Conservation (phyloP, 2,888 invertebrate genomes). For the Galerucella nymphaeae region DNA sequence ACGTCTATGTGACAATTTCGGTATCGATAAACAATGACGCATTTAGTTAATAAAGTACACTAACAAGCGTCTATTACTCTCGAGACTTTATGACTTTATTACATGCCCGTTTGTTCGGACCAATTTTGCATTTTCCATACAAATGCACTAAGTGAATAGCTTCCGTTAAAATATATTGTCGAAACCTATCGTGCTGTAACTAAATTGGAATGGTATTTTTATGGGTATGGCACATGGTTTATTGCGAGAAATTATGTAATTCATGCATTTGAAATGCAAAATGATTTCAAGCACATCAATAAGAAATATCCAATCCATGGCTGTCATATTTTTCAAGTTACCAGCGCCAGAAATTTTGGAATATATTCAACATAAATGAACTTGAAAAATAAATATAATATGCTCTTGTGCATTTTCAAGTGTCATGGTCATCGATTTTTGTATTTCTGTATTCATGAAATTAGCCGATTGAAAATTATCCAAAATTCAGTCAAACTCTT, state of each 20-base stretch:
- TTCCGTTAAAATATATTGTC: neutral
- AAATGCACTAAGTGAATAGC: neutral
- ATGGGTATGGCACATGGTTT: neutral
- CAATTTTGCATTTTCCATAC: slow-evolving; percentile 1
- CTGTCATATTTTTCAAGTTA: too few species aligned
- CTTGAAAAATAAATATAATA: too few species aligned
- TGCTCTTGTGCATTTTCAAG: too few species aligned
- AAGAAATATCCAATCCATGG: too few species aligned
- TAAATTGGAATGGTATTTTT: neutral
- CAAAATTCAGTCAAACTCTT: too few species aligned
- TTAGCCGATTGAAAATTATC: too few species aligned
- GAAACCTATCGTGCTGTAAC: neutral
- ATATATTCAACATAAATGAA: too few species aligned
- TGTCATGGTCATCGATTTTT: too few species aligned
- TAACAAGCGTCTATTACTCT: slow-evolving; percentile 16
- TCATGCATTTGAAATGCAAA: too few species aligned
- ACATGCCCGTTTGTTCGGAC: slow-evolving; percentile 15
- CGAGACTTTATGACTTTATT: slow-evolving; percentile 24
- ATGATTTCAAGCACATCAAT: too few species aligned
- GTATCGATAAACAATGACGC: slow-evolving; percentile 12
- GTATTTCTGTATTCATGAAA: too few species aligned
- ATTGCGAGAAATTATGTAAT: neutral
- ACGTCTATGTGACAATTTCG: neutral
- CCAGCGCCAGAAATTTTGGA: too few species aligned
- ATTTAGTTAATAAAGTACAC: slow-evolving; percentile 23